Base-by-base conservation (phyloP, 2,888 invertebrate genomes). In the Tachina fera region DNA sequence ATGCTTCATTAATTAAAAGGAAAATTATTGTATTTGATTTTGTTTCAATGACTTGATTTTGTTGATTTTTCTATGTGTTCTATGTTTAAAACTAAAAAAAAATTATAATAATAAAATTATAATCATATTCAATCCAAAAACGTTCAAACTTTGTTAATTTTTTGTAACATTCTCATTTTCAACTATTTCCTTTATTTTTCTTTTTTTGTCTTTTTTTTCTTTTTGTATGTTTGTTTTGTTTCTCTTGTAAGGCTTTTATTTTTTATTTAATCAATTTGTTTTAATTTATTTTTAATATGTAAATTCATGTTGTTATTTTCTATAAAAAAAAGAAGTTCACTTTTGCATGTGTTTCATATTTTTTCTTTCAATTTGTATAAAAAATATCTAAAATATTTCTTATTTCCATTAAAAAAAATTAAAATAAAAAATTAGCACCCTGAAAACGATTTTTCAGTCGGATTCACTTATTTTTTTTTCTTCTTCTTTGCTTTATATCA, bases 401-500 rank as follows among this genome's bases (percentile, higher is more conserved):
- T 58, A 70, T 67, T 83, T 77, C 41, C 19, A 67, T 74, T 74
- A 41, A 61, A 75, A 70, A 61, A 61, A 60, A 71, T 41, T 39
- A 68, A 68, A 74, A 76, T 76, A n/a, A 72, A 79, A 79, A 78
- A 75, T 83, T 92, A 92, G 92, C 92, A 92, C 92, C 92, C 92
- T 92, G 92, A 92, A 92, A 92, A 92, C 92, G 89, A 91, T 92
- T 92, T 91, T 92, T 91, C 92, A 92, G 91, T 91, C 91, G 90
- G 90, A 91, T 91, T 90, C 89, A 87, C 72, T 78, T 86, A 84
- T 83, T 70, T 84, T 80, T 65, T 63, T 4, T 31, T 31, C 31
- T 31, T n/a, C 71, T 22, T 82, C 68, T 81, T 79, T 76, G 53
- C 75, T 84, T 67, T 71, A 65, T 61, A 80, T 74, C 72, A 67